These are phyloP conservation scores for Spinus olivaceus DNA, from an alignment of 2,797 vertebrate genomes.

Conservation along the genomic window DNA sequence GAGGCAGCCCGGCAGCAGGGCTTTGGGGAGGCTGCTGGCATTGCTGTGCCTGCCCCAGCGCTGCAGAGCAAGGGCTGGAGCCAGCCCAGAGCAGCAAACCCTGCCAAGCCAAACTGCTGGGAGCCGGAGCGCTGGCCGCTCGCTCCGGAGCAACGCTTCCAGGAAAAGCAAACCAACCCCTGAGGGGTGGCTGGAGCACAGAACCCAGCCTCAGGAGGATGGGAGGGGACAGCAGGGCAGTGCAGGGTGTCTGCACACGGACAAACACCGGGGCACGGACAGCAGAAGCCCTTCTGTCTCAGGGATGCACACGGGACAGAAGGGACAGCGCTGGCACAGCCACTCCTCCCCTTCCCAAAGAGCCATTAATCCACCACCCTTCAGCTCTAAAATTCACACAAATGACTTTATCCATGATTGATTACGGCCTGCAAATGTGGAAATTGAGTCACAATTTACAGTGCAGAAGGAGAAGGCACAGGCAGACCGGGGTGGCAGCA, in stretches of 20 bases:
- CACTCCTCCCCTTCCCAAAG: not conserved
- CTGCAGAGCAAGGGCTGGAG: not conserved
- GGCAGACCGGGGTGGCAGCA: not conserved
- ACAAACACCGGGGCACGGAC: not conserved
- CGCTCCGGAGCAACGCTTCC: not conserved
- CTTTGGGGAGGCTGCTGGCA: not conserved
- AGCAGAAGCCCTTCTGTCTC: not conserved
- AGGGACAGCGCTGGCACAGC: not conserved
- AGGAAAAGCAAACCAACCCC: not conserved
- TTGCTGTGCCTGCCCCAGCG: not conserved
- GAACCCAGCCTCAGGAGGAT: not conserved
- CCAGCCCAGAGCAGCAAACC: not conserved
- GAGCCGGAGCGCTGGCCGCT: not conserved
- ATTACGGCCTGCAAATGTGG: constrained; percentile 11
- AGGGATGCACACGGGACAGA: not conserved
- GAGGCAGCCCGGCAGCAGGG: not conserved
- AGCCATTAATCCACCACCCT: not conserved
- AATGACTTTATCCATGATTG: constrained; percentile 15
- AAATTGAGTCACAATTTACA: constrained; percentile 26
- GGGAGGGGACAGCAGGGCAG: not conserved
- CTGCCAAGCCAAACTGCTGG: constrained; percentile 20
- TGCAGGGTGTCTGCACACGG: accelerated
- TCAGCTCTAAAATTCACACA: constrained; percentile 15
- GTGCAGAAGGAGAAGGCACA: not conserved
- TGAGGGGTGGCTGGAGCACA: not conserved